Evolutionary conservation across 2,113 vertebrate species (phyloP), one percentile per base, ranked within the genome.

Genomic region (Cinclus mexicanus): DNA sequence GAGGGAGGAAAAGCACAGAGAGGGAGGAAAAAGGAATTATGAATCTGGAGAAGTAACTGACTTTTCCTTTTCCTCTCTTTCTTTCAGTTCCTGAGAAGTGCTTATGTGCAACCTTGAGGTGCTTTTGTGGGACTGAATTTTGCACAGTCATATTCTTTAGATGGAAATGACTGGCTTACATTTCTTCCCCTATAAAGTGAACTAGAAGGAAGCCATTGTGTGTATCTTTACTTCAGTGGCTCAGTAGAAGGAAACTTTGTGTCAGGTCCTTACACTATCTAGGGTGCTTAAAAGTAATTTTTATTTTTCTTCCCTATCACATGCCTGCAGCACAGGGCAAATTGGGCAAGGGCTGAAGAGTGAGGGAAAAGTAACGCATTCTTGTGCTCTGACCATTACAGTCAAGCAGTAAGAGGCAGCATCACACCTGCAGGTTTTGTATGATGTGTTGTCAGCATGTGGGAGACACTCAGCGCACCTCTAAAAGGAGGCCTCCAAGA

Each of bases 381-480:
- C 44, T 39, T 17, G 23, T 90, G 50, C 5, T 8, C 37, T 70
- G 70, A 41, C 17, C 61, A 21, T 41, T 71, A 26, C 23, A 86
- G 52, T 29, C 39, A 26, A 9, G 35, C 47, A 75, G 10, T 28
- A 37, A 61, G 28, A 88, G 26, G 22, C 70, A 90, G 13, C 39
- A 79, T 42, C 63, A 37, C 3, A 3, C 5, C 39, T n/a, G 20
- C 1, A 1, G 59, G 18, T 42, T 79, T 83, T 79, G 33, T 26
- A 39, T 0, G 0, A 11, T 23, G 5, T 65, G 15, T 16, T 82
- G 33, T 39, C 44, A 67, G 47, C 1, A 0, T 2, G 6, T 18
- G 22, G 31, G 24, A 57, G 49, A 77, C 3, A 7, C 33, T 29
- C 25, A 28, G 9, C 0, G 0, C 21, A 72, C 7, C 14, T 18